These are phyloP conservation scores for Yponomeuta sedellus DNA, from an alignment of 2,888 invertebrate genomes.

Conservation along the genomic window DNA sequence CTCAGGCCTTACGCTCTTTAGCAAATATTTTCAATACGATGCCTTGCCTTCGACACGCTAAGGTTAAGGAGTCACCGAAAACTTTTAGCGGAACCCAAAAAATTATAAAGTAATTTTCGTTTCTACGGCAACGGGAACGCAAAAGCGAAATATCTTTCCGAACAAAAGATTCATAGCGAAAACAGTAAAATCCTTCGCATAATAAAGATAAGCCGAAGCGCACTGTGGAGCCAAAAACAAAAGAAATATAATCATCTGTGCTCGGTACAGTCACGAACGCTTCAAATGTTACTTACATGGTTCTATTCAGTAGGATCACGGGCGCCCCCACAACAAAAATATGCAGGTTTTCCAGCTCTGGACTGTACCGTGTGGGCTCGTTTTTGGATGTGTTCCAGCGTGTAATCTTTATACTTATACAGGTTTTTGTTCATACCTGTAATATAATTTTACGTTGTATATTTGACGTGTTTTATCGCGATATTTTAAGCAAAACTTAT, in stretches of 20 bases:
- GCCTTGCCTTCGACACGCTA: too few relatives aligned
- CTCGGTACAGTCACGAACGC: neutral
- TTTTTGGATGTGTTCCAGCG: neutral
- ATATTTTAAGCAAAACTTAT: too few relatives aligned
- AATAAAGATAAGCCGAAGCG: conserved; percentile 5
- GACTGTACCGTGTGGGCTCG: neutral
- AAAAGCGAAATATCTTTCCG: neutral
- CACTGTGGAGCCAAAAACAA: conserved; percentile 4
- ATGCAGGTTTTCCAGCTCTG: neutral
- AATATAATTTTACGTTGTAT: neutral
- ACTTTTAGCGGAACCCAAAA: neutral
- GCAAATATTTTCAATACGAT: too few relatives aligned
- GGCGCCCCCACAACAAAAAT: neutral
- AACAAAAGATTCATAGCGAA: conserved; percentile 9
- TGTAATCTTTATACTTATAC: neutral
- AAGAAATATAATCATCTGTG: conserved; percentile 5
- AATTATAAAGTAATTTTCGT: neutral
- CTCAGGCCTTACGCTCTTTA: too few relatives aligned
- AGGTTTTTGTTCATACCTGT: neutral
- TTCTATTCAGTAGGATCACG: neutral
- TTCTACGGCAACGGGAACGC: neutral
- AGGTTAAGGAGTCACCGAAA: too few relatives aligned
- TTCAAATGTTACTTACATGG: neutral
- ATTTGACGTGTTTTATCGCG: too few relatives aligned
- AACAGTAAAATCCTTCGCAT: conserved; percentile 8